Conservation (phyloP, 2,113 vertebrate genomes). For the Poeciliopsis occidentalis region DNA sequence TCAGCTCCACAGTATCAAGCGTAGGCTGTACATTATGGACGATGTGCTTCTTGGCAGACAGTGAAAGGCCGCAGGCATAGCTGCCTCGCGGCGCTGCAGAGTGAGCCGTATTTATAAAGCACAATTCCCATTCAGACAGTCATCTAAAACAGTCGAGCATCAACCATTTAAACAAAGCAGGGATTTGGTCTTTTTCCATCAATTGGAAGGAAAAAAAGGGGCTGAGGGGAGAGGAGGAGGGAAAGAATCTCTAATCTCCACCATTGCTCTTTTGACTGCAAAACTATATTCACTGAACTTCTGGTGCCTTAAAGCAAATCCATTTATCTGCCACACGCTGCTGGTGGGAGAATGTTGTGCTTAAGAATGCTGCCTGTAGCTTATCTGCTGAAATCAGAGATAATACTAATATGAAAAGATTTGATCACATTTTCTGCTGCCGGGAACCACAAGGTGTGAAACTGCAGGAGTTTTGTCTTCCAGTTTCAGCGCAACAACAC, state of each 20-base stretch:
- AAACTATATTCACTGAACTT: too few species aligned
- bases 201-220: background rate
- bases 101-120: background rate
- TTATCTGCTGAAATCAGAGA: background rate
- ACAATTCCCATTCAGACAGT: constrained; percentile 8
- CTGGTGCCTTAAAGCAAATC: too few species aligned
- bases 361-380: background rate
- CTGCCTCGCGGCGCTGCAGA: constrained; percentile 2
- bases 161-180: constrained; percentile 5
- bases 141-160: constrained; percentile 5
- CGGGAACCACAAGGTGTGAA: background rate
- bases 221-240: background rate
- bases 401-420: background rate
- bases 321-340: background rate
- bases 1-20: too few species aligned
- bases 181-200: constrained; percentile 3
- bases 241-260: background rate
- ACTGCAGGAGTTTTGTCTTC: background rate
- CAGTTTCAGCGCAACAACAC: background rate
- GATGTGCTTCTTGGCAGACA: background rate
- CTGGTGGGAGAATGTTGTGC: background rate
- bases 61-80: constrained; percentile 5
- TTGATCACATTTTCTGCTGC: background rate
- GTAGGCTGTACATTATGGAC: too few species aligned
- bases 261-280: too few species aligned